These are phyloP conservation scores for Puma concolor DNA, from an alignment of 2,113 vertebrate species.

Conservation along the genomic window DNA sequence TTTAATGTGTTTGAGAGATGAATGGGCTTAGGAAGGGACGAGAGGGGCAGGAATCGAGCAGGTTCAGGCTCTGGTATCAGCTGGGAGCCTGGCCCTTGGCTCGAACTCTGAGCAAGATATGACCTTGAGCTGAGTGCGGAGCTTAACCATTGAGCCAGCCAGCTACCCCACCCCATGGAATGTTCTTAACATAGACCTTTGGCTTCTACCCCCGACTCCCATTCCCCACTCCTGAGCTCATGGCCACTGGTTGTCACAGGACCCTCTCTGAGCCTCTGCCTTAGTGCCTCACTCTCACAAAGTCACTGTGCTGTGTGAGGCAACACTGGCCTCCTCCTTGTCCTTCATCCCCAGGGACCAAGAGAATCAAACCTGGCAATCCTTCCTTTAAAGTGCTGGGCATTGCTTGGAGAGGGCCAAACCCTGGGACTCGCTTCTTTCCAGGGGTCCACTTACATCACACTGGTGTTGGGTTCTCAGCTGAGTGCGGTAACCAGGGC, in stretches of 20 bases:
- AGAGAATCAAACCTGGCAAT: not conserved
- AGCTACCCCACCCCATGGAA: not conserved
- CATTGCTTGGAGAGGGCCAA: not conserved
- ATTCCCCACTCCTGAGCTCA: not conserved
- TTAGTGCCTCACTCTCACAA: not conserved
- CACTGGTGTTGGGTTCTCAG: not conserved
- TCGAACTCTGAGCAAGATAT: too few relatives aligned
- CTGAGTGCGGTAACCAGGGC: not conserved
- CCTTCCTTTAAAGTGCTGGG: not conserved
- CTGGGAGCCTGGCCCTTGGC: too few relatives aligned
- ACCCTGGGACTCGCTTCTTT: not conserved
- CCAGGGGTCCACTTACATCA: not conserved
- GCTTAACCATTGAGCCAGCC: not conserved
- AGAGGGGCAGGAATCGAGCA: too few relatives aligned
- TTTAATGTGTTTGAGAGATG: too few relatives aligned
- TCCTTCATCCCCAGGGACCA: not conserved
- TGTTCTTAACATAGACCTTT: not conserved
- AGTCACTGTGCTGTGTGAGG: not conserved
- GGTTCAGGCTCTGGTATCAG: too few relatives aligned
- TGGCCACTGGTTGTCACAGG: not conserved
- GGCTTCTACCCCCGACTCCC: not conserved
- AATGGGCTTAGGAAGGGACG: too few relatives aligned
- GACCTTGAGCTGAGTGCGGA: not conserved
- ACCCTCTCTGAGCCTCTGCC: not conserved
- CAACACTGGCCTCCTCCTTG: not conserved